Conservation (phyloP, 2,113 vertebrate genomes). For the Toxostoma redivivum region DNA sequence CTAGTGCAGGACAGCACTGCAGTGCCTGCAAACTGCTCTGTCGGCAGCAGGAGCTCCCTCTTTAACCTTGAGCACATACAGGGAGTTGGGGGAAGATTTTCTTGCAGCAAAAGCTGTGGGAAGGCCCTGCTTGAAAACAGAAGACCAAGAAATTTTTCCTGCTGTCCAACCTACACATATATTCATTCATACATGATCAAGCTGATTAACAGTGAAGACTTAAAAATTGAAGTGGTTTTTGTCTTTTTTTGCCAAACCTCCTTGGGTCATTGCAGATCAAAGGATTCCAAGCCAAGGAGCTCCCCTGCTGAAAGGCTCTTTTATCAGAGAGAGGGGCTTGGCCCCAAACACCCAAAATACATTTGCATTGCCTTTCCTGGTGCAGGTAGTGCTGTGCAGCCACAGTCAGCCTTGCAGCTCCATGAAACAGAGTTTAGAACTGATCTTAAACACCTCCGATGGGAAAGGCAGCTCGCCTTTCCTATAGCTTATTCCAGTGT, state of each 20-base stretch:
- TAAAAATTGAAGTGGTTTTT: not conserved
- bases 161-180: not conserved
- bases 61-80: not conserved
- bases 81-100: not conserved
- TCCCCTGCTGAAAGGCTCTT: not conserved
- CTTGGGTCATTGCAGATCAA: not conserved
- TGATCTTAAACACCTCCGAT: not conserved
- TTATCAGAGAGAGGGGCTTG: not conserved
- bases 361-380: not conserved
- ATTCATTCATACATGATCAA: not conserved
- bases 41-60: not conserved
- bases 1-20: not conserved
- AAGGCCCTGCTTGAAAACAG: not conserved
- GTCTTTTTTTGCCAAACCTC: not conserved
- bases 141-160: not conserved
- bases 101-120: not conserved
- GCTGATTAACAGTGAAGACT: not conserved
- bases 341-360: not conserved
- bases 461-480: not conserved
- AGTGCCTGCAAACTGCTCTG: not conserved
- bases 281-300: not conserved
- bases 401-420: not conserved
- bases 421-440: not conserved
- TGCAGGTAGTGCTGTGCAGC: not conserved
- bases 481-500: not conserved